Base-by-base conservation (phyloP, 1,140 invertebrate species). In the Pectinophora gossypiella region DNA sequence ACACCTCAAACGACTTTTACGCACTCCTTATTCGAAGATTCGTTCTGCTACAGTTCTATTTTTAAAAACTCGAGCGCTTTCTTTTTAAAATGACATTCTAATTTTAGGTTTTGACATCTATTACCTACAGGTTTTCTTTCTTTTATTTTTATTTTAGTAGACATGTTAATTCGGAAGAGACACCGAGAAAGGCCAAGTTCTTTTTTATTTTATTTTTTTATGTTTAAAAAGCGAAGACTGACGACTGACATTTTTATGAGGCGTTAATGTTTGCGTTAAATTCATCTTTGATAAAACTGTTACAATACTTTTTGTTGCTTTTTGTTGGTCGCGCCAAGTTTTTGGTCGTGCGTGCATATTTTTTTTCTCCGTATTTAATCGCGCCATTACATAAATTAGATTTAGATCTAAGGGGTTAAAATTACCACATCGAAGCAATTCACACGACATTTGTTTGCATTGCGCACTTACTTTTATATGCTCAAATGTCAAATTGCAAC, bases 21-120 rank as follows among this genome's bases (percentile, higher is more conserved):
- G 55, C 53, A 57, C 59, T 68, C 56, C 56, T 65, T 65, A 68
- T 68, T 68, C 58, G 59, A 56, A 59, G 51, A 72, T 73, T 70
- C 64, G 70, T 68, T 73, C 60, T 56, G 64, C 61, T 63, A 60
- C 55, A 61, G 48, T 65, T 62, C 60, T 64, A 62, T 62, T 60
- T 62, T 53, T 47, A 60, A 53, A 61, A 59, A 56, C 56, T 52
- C 47, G 51, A 22, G 38, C 50, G 58, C 54, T 61, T 61, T 61
- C 58, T 56, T 61, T 59, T 53, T 56, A 50, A 56, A 38, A n/a
- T 3, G 22, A 23, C 3, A 15, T 9, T 9, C 13, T 3, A 3
- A 6, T 6, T 38, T 38, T 13, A 9, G 3, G 3, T 15, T 3
- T 9, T 9, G 35, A 38, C 13, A 38, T 6, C 35, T 38, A 13